Evolutionary conservation across 2,113 vertebrate genomes (phyloP), one percentile per base, ranked within the genome.

Genomic region (Laticauda colubrina): DNA sequence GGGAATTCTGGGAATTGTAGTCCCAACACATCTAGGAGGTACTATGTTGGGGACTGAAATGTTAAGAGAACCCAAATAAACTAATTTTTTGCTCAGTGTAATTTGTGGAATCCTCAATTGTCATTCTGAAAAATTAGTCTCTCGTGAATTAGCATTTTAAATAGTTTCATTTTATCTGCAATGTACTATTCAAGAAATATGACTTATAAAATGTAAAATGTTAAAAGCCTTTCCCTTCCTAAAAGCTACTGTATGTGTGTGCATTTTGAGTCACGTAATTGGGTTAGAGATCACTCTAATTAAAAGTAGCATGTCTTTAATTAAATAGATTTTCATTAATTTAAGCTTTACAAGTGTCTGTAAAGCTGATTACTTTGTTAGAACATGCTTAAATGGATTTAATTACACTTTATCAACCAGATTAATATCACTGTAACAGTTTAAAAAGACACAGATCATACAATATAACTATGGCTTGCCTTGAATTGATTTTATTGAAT

Each of bases 311-410:
- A 90, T 51, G 29, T 59, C 45, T 53, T 89, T 90, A 90, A 89
- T 90, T 51, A 90, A 90, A 86, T 89, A 39, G 55, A 90, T 90
- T 90, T 93, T 90, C 55, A 90, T 55, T 81, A 51, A 45, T 92
- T 89, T 85, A 59, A 85, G 48, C 12, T 51, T 75, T 81, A 57
- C 39, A 59, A 34, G 48, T 21, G 8, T 75, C 61, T 43, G 5
- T 75, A 69, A 92, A 64, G 14, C 51, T 55, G 87, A 51, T 92
- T 92, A 88, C 59, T 92, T 92, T 26, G 75, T 93, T 61, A 86
- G 59, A 93, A 14, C 43, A 45, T 56, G 69, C 29, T 92, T 57
- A 59, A 89, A 85, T 3, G 20, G 11, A 48, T 55, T 57, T 90
- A 59, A 90, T 86, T 90, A 56, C 23, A 7, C 26, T 90, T 85